Base-by-base conservation (phyloP, 2,113 vertebrate species). In the Blennius ocellaris region DNA sequence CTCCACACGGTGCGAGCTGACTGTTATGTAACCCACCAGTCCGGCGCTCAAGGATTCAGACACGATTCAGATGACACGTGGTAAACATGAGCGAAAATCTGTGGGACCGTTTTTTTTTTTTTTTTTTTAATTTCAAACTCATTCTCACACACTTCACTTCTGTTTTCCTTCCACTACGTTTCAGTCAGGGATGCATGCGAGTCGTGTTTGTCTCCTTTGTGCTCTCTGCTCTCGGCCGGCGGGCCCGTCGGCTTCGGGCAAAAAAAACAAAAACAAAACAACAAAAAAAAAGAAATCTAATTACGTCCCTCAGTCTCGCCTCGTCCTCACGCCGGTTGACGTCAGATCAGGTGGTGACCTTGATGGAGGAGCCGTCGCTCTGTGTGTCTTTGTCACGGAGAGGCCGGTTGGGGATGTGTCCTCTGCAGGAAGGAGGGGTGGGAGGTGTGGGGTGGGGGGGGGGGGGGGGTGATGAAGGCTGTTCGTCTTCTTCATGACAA, bases 321-420 rank as follows among this genome's bases (percentile, higher is more conserved):
- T 81, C 12, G 48, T 48, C 81, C 38, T 63, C 44, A 71, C 71
- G 73, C 76, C 80, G 82, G 74, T 64, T 84, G 83, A 87, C 85
- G 72, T 89, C 85, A 76, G 81, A 63, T 85, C 81, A 85, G 85
- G 85, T 86, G 80, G 62, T 84, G 88, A 90, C 88, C 90, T 91
- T 90, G 88, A 83, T 78, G 73, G 73, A 12, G 71, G 72, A 82
- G 61, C 21, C 9, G 2, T 54, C 60, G 65, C 49, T 73, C 79
- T 16, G 72, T 73, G 16, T 76, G 85, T 88, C 83, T 78, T 78
- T 90, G 86, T 86, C 60, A 66, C 54, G 17, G 59, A 51, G 66
- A 17, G 54, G 41, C 14, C 5, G 0, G 40, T 16, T 69, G 57
- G 67, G 39, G 64, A 65, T 45, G 15, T 6, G n/a, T 71, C 5